Percentiles rank a stretch among this genome's conserved stretches.
phyloP scores from a whole-genome alignment of 2,113 vertebrate species.

The Platysternon megacephalum region DNA sequence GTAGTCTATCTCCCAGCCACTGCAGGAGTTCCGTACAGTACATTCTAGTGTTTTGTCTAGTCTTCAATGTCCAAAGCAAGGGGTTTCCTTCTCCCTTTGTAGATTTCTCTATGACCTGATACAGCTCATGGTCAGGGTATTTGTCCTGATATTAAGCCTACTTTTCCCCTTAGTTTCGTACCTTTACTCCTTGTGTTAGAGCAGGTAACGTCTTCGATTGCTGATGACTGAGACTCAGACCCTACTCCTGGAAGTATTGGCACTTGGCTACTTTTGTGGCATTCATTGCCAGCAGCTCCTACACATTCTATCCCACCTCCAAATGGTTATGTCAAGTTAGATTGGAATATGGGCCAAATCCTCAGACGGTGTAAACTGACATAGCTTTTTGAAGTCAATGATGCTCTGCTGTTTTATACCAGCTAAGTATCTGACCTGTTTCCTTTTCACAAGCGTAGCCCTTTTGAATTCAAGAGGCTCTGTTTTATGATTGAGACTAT shows the following conservation, averaged over 20 bases:
- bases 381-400: background rate
- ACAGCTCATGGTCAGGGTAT: background rate
- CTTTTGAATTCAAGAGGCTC: background rate
- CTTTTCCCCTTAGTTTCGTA: constrained; percentile 22
- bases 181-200: background rate
- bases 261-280: background rate
- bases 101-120: background rate
- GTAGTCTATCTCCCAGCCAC: background rate
- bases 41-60: background rate
- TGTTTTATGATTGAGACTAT: background rate
- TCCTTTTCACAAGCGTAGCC: background rate
- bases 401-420: background rate
- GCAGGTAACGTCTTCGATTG: background rate
- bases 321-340: background rate
- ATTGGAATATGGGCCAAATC: background rate
- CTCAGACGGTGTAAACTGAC: background rate
- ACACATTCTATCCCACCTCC: background rate
- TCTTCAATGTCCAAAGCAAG: background rate
- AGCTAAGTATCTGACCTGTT: background rate
- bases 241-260: background rate
- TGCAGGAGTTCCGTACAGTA: background rate
- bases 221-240: background rate
- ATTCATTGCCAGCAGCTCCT: background rate
- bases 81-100: background rate
- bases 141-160: constrained; percentile 20